These are phyloP conservation scores for Panulirus ornatus DNA, from an alignment of 1,140 invertebrate genomes.

Conservation along the genomic window DNA sequence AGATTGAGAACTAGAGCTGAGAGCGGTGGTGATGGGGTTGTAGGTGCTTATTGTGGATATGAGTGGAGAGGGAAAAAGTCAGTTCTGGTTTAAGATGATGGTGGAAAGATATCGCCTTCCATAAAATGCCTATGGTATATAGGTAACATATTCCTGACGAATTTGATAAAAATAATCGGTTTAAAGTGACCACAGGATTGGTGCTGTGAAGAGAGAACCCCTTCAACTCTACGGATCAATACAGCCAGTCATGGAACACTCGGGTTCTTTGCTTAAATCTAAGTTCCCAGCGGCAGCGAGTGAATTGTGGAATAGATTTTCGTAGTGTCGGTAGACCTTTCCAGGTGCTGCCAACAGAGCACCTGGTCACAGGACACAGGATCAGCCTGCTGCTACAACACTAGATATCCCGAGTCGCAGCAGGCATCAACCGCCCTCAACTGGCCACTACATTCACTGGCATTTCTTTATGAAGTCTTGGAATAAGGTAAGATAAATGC, in stretches of 20 bases:
- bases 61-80: no score
- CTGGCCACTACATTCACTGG: background rate
- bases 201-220: background rate
- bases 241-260: slow-evolving; percentile 3
- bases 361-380: slow-evolving; percentile 47
- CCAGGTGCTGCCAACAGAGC: slow-evolving; percentile 53
- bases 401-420: slow-evolving; percentile 40
- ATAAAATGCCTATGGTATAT: no score
- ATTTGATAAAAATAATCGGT: no score
- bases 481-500: no score
- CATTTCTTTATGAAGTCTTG: no score
- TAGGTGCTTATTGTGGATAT: no score
- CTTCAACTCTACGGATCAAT: slow-evolving; percentile 29
- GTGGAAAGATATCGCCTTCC: no score
- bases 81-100: no score
- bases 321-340: slow-evolving; percentile 36
- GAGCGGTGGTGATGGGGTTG: no score
- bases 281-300: background rate
- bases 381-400: background rate
- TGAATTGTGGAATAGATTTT: slow-evolving; percentile 27
- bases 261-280: background rate
- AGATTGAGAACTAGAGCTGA: background rate
- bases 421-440: no score
- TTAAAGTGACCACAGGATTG: background rate
- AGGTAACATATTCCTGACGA: no score